These are phyloP conservation scores for Phaetusa simplex DNA, from an alignment of 2,113 vertebrate species.

Conservation along the genomic window DNA sequence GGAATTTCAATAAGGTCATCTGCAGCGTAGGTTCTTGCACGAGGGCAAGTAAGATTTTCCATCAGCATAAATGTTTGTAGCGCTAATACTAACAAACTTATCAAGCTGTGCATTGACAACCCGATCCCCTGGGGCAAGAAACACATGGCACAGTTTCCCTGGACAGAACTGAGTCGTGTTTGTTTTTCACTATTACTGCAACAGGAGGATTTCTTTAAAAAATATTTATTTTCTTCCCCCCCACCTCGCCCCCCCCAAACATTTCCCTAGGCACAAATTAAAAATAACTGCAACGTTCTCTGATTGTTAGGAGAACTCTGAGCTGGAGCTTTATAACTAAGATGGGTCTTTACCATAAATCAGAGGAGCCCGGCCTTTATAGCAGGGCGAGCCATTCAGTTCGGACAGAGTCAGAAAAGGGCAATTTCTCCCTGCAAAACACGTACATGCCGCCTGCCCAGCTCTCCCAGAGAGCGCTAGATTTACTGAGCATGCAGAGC, in stretches of 20 bases:
- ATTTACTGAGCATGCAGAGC: not conserved
- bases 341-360: not conserved
- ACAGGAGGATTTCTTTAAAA: not conserved
- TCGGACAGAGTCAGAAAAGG: not conserved
- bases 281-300: not conserved
- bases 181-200: not conserved
- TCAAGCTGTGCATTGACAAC: not conserved
- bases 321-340: not conserved
- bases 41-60: not conserved
- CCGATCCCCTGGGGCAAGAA: not conserved
- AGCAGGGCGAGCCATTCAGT: not conserved
- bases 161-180: not conserved
- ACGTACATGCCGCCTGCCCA: not conserved
- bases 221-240: not conserved
- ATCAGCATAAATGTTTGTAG: not conserved
- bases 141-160: not conserved
- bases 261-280: not conserved
- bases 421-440: not conserved
- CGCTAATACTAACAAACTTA: not conserved
- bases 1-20: not conserved
- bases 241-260: not conserved
- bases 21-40: not conserved
- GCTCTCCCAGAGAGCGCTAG: not conserved
- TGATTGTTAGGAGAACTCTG: not conserved
- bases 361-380: not conserved